Conservation (phyloP, 2,888 invertebrate species). For the Ophion ellenae region DNA sequence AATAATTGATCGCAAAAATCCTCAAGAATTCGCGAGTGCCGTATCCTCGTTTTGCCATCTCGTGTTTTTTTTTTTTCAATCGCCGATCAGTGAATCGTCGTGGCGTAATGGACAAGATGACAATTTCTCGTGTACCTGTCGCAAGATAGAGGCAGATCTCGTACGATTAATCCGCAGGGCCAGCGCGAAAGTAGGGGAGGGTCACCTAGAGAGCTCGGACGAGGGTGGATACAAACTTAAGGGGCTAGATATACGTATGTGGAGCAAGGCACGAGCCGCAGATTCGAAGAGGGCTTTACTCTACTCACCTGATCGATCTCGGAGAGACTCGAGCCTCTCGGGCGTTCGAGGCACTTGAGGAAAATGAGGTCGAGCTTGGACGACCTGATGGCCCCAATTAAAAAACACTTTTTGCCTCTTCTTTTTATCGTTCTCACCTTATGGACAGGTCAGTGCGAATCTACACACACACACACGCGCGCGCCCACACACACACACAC, state of each 20-base stretch:
- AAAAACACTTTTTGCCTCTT: conserved; percentile 50
- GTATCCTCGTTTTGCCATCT: neutral
- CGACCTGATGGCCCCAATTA: conserved; percentile 58
- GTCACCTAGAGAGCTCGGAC: neutral
- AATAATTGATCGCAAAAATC: too few relatives aligned
- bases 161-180: neutral
- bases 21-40: too few relatives aligned
- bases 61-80: neutral
- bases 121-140: conserved; percentile 14
- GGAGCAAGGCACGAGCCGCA: conserved; percentile 9
- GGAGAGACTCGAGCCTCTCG: conserved; percentile 47
- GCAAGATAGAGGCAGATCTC: conserved; percentile 26
- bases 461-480: neutral
- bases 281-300: conserved; percentile 40
- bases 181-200: neutral
- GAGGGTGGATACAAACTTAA: neutral
- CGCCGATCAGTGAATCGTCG: neutral
- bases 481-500: too few relatives aligned
- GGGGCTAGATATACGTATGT: neutral
- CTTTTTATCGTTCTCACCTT: conserved; percentile 64
- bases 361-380: conserved; percentile 72
- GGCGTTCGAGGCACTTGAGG: conserved; percentile 46
- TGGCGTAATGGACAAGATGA: conserved; percentile 14
- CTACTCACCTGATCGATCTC: conserved; percentile 53
- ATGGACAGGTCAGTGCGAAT: conserved; percentile 69